These are phyloP conservation scores for Netelia fuscicornis DNA, from an alignment of 2,888 invertebrate species.

Conservation along the genomic window DNA sequence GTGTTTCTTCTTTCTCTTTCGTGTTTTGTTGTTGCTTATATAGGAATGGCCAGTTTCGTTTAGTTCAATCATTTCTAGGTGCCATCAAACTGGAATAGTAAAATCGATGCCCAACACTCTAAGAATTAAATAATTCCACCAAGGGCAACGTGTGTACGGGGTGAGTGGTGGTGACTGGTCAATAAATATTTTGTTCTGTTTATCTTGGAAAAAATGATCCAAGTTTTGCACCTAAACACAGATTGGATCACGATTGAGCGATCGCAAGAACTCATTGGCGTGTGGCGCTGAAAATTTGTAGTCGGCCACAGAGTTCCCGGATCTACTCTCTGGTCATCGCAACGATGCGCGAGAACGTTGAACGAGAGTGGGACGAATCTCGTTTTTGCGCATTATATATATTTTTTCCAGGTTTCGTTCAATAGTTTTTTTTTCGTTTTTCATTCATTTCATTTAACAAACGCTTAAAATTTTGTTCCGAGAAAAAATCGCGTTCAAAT, in stretches of 20 bases:
- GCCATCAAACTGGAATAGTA: slow-evolving; percentile 20
- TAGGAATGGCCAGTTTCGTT: slow-evolving; percentile 58
- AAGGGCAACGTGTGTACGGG: not conserved
- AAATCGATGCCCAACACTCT: slow-evolving; percentile 17
- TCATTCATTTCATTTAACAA: not conserved
- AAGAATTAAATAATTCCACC: slow-evolving; percentile 29
- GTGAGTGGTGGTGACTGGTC: slow-evolving; percentile 4
- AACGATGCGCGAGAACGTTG: not conserved
- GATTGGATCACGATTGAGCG: slow-evolving; percentile 41
- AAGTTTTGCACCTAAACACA: slow-evolving; percentile 46
- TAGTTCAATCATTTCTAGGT: not conserved
- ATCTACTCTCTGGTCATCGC: slow-evolving; percentile 13
- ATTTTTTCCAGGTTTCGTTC: not conserved
- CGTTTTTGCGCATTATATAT: not conserved
- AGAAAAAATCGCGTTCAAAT: slow-evolving; percentile 2
- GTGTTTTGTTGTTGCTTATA: not conserved
- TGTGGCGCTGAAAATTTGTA: slow-evolving; percentile 29
- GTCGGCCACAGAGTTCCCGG: slow-evolving; percentile 28
- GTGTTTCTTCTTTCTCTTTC: not conserved
- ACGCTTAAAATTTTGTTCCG: slow-evolving; percentile 2
- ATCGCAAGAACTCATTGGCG: slow-evolving; percentile 55
- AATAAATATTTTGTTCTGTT: slow-evolving; percentile 25
- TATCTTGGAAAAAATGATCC: slow-evolving; percentile 17
- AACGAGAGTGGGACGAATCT: not conserved
- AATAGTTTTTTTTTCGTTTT: slow-evolving; percentile 2